Base-by-base conservation (phyloP, 2,888 invertebrate genomes). In the Stenurella melanura region DNA sequence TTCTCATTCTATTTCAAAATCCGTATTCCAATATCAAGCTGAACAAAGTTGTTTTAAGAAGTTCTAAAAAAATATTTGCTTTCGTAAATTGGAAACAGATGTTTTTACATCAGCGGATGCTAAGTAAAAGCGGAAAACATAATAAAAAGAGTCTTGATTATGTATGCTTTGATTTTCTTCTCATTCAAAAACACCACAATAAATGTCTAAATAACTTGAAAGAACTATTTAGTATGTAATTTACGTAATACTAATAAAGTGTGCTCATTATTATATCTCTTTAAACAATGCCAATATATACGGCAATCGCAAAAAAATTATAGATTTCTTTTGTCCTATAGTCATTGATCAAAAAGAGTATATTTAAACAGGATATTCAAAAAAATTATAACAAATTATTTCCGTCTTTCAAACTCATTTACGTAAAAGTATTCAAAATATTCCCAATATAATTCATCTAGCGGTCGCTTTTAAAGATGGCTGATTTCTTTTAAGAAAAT, bases 41-140 rank as follows among this genome's bases (percentile, higher is more conserved):
- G 30, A 34, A 34, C 9, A 2, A 12, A 5, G 42, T 12, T 12
- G 42, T 12, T 12, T 42, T 12, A 11, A 42, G 42, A 42, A 2
- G 11, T 42, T 12, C 11, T 42, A 42, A 63, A 63, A 38, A 38
- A 63, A 21, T 38, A 63, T 63, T 34, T 10, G 18, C 18, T 38
- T 9, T 17, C 17, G 30, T 63, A 63, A 63, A 63, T 34, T 34
- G 30, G 30, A 21, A 38, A 18, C 63, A 38, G 38, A 63, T 63
- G 63, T 63, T 63, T 63, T 10, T 63, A 18, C 11, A n/a, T n/a
- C 18, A 38, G 38, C 38, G 1, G 21, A 34, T 34, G 15, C 12
- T 63, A 38, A 63, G 30, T 38, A 63, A 38, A 63, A 18, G 4
- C 9, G 63, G n/a, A 30, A 30, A 38, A 38, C 63, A 38, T 63